phyloP scores from a whole-genome alignment of 2,797 vertebrate species.

The Peromyscus eremicus region DNA sequence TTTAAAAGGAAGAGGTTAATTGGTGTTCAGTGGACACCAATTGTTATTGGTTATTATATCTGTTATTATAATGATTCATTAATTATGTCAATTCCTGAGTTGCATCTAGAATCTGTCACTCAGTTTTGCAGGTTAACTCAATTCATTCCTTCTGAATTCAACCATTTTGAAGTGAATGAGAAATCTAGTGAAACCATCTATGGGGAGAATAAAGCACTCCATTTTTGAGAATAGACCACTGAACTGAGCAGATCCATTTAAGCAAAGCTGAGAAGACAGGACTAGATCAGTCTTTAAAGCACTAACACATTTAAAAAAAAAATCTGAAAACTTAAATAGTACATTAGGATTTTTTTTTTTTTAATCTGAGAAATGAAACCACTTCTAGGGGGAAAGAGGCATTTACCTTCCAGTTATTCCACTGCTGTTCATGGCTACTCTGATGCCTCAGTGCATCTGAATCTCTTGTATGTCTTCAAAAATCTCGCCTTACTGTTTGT shows the following conservation, averaged over 20 bases:
- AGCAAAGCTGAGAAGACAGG: not conserved
- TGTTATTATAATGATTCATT: conserved; percentile 61
- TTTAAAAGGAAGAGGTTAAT: conserved; percentile 62
- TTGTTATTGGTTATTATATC: too few relatives aligned
- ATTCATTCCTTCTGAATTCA: conserved; percentile 27
- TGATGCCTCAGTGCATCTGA: not conserved
- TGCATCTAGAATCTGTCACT: conserved; percentile 58
- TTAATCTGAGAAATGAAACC: not conserved
- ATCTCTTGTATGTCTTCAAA: not conserved
- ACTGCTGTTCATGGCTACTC: not conserved
- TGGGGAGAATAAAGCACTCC: not conserved
- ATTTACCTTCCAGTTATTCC: not conserved
- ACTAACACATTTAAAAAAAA: not conserved
- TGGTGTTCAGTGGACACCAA: not conserved
- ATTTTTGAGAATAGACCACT: not conserved
- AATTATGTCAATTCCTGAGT: conserved; percentile 63
- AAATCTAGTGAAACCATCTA: not conserved
- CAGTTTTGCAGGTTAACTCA: conserved; percentile 57
- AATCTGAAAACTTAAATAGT: conserved; percentile 17
- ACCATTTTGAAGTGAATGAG: conserved; percentile 8
- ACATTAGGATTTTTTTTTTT: not conserved
- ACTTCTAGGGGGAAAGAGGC: not conserved
- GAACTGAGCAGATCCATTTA: conserved; percentile 30
- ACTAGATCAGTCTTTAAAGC: not conserved
- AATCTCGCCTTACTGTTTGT: not conserved